Evolutionary conservation across 2,797 vertebrate genomes (phyloP).

Genomic region (Apogon hyalosoma): DNA sequence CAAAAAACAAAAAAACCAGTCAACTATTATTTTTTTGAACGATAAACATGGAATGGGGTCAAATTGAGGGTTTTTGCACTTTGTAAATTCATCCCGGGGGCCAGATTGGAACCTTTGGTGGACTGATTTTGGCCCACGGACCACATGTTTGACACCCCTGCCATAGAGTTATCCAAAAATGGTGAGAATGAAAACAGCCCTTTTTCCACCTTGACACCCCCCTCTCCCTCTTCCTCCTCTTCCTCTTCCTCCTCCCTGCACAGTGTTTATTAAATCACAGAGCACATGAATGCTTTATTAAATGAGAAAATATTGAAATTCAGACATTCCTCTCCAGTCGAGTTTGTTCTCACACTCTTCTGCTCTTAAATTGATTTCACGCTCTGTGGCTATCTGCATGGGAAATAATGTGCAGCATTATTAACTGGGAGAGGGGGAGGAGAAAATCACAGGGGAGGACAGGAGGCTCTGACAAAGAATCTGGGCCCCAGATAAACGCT

Average conservation of each 20-base stretch:
- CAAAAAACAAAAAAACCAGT: too few relatives aligned
- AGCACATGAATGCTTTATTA: conserved; percentile 68
- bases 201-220: conserved; percentile 23
- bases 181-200: conserved; percentile 1
- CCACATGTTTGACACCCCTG: too few relatives aligned
- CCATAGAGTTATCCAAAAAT: neutral
- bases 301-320: conserved; percentile 76
- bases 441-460: conserved; percentile 64
- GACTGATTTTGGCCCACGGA: too few relatives aligned
- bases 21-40: too few relatives aligned
- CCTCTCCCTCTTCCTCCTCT: neutral
- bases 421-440: conserved; percentile 67
- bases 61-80: too few relatives aligned
- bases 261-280: conserved; percentile 75
- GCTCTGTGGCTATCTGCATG: conserved; percentile 76
- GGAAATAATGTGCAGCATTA: conserved; percentile 79
- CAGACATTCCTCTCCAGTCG: conserved; percentile 69
- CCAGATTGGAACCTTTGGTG: too few relatives aligned
- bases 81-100: too few relatives aligned
- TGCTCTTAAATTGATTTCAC: conserved; percentile 82
- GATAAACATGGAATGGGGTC: too few relatives aligned
- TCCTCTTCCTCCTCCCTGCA: neutral
- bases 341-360: conserved; percentile 75
- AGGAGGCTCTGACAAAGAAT: conserved; percentile 59
- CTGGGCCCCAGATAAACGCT: conserved; percentile 45